Evolutionary conservation across 2,797 vertebrate genomes (phyloP), one percentile per base, ranked within the genome.

Genomic region (Aeoliscus strigatus): DNA sequence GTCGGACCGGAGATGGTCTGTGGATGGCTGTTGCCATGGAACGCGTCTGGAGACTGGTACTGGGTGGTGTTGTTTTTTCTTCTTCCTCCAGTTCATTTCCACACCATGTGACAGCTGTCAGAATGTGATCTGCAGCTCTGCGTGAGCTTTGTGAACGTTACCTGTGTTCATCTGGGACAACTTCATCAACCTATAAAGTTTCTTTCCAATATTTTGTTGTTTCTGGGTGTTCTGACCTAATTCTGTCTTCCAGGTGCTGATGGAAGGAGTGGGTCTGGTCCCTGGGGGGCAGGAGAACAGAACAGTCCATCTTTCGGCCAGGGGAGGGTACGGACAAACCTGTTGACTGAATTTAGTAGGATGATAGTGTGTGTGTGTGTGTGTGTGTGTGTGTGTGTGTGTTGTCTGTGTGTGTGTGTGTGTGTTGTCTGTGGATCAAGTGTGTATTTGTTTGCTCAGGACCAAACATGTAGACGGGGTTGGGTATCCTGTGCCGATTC

Each of bases 241-340:
- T 51, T 79, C 60, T 77, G 43, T 71, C 54, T 67, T 53, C 3
- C 72, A 94, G 95, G 90, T 81, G 79, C 96, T 51, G 94, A 96
- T 56, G 95, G 96, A 60, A 89, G 94, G 51, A 86, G 84, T 3
- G 85, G 87, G 57, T 86, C 93, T 1, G 86, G 90, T 63, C 86
- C 93, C 66, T 98, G 96, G 96, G 90, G 83, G 48, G 37, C 87
- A 13, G 85, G 86, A 60, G 93, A 95, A 59, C 91, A 95, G 75
- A 92, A 86, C 80, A 91, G 86, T 72, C 86, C 91, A 46, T 85
- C 93, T 3, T 96, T 95, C 53, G 89, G 88, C 80, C 91, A 94
- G 63, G 80, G 88, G 78, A 87, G 92, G 92, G 96, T 98, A 89
- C 70, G 77, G 18, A 36, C 45, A 28, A 35, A 59, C 23, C n/a